Evolutionary conservation across 2,797 vertebrate genomes (phyloP).

Genomic region (Morus bassanus): DNA sequence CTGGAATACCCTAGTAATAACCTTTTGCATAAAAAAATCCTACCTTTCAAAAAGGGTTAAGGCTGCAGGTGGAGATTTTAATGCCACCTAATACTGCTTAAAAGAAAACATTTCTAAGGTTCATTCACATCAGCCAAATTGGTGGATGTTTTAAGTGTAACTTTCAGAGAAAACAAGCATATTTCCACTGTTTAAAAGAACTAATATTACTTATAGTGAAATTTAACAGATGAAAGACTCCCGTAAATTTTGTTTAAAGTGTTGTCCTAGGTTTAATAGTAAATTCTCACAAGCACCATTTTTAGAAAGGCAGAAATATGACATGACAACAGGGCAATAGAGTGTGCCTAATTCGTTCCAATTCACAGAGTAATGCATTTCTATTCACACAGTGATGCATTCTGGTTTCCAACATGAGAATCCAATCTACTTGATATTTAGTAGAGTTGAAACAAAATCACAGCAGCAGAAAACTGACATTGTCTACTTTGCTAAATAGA

Average conservation of each 20-base stretch:
- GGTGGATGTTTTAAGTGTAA: not conserved
- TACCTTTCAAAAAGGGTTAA: not conserved
- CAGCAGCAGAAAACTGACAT: constrained; percentile 68
- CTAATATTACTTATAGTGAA: constrained; percentile 60
- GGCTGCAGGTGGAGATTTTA: not conserved
- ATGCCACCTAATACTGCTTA: not conserved
- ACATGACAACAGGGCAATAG: constrained; percentile 54
- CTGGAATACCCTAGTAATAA: not conserved
- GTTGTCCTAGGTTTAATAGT: constrained; percentile 34
- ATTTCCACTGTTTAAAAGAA: constrained; percentile 24
- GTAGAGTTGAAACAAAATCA: constrained; percentile 71
- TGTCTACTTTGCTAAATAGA: constrained; percentile 65
- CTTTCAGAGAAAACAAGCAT: constrained; percentile 19
- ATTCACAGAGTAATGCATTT: constrained; percentile 74
- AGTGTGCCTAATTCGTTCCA: constrained; percentile 72
- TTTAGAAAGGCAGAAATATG: constrained; percentile 62
- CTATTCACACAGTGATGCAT: constrained; percentile 67
- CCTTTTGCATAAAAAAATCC: not conserved
- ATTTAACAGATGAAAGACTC: constrained; percentile 67
- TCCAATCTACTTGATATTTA: constrained; percentile 74
- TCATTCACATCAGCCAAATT: not conserved
- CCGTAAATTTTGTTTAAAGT: constrained; percentile 59
- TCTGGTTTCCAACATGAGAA: constrained; percentile 67
- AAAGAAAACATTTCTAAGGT: not conserved
- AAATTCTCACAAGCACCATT: constrained; percentile 55